Evolutionary conservation across 1,140 invertebrate species (phyloP), one percentile per base, ranked within the genome.

Genomic region (Dendrolimus punctatus): DNA sequence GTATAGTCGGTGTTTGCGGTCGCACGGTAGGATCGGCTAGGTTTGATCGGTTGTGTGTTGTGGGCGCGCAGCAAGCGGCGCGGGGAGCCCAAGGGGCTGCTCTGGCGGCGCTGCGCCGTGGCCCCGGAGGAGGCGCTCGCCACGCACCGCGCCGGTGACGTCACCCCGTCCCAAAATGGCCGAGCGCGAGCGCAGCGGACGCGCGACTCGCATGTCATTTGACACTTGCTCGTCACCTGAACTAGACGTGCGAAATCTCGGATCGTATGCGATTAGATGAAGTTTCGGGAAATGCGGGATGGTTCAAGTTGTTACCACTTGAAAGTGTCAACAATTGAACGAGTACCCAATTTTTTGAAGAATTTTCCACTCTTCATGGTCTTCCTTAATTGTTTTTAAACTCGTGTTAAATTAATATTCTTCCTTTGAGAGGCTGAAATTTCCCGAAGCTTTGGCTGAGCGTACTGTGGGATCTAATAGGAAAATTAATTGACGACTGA

Each of bases 51-150:
- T 65, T 51, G 57, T 66, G 54, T 66, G 62, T 66, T 66, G 69
- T 64, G 64, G 64, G 60, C 59, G 62, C 53, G 57, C 65, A 68
- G 69, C 62, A 60, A 58, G 62, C 23, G 55, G 39, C 54, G 64
- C 70, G 59, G 62, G 44, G 51, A 41, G 53, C 59, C 62, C 48
- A 49, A 57, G 55, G 63, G 65, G 57, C 66, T 69, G 51, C 65
- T 64, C 55, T 74, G 72, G 74, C 68, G 75, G 43, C 70, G 73
- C 37, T 73, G 69, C 49, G 57, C 51, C 62, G 71, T 76, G 40
- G 71, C 73, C 43, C 71, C 68, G 51, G 67, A 54, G 47, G 10
- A 4, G 9, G 55, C 59, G 49, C 45, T 55, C 51, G 51, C 61
- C 50, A 46, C 47, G 45, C 47, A 42, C 57, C 45, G 23, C 5